Percentiles rank a stretch among this genome's conserved stretches.
phyloP scores from a whole-genome alignment of 2,888 invertebrate species.

The Perithous albicinctus region DNA sequence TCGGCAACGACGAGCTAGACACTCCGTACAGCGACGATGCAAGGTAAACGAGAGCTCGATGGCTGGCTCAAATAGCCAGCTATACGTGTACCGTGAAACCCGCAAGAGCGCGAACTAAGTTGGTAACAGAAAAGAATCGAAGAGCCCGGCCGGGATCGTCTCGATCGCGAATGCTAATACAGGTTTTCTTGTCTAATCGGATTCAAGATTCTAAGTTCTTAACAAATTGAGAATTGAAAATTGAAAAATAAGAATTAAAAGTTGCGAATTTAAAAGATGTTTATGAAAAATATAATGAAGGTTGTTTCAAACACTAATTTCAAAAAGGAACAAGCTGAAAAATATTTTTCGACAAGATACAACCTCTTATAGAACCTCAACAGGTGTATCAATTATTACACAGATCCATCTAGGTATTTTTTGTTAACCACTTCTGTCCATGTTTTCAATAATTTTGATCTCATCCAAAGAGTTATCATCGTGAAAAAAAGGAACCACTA shows the following conservation, averaged over 20 bases:
- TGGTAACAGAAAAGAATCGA: conserved; percentile 49
- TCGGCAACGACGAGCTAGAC: conserved; percentile 45
- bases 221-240: too few species aligned
- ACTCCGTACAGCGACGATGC: neutral
- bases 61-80: neutral
- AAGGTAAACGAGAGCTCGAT: neutral
- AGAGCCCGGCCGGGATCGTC: neutral
- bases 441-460: too few species aligned
- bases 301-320: too few species aligned
- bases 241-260: too few species aligned
- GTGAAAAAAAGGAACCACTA: too few species aligned
- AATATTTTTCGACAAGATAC: too few species aligned
- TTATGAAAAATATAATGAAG: neutral
- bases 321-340: too few species aligned
- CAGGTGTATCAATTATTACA: too few species aligned
- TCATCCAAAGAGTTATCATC: too few species aligned
- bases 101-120: neutral
- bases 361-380: too few species aligned
- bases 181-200: conserved; percentile 47
- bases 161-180: conserved; percentile 40
- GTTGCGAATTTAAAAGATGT: neutral
- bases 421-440: too few species aligned
- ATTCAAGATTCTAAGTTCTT: conserved; percentile 46
- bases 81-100: neutral
- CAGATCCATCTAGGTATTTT: too few species aligned